phyloP scores from a whole-genome alignment of 2,888 invertebrate genomes.

The Brachyptera putata region DNA sequence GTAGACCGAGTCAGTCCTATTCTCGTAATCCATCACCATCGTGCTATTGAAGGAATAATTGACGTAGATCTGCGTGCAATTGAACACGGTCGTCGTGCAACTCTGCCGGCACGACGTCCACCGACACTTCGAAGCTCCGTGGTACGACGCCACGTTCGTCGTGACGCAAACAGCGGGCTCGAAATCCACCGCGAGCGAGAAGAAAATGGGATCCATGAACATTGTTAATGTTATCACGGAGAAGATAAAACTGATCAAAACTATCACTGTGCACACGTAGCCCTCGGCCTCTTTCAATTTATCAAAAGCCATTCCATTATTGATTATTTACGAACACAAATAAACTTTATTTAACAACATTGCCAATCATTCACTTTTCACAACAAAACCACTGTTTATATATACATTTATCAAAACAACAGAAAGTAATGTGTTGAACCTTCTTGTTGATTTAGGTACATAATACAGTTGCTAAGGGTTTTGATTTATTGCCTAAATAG shows the following conservation, averaged over 20 bases:
- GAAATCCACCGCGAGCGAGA: conserved; percentile 35
- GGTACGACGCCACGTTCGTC: conserved; percentile 21
- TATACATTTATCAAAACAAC: too few relatives aligned
- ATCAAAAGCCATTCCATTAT: conserved; percentile 1
- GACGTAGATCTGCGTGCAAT: conserved; percentile 37
- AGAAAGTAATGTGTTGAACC: too few relatives aligned
- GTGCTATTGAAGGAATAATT: conserved; percentile 24
- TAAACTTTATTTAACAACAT: too few relatives aligned
- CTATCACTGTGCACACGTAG: conserved; percentile 32
- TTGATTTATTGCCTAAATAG: too few relatives aligned
- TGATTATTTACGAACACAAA: too few relatives aligned
- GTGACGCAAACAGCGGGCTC: conserved; percentile 33
- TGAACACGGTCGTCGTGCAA: conserved; percentile 39
- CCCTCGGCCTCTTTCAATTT: conserved; percentile 33
- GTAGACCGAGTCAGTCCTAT: too few relatives aligned
- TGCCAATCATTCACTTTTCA: too few relatives aligned
- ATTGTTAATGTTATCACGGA: conserved; percentile 31
- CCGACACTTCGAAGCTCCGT: conserved; percentile 39
- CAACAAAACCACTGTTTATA: too few relatives aligned
- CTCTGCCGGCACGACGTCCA: conserved; percentile 42
- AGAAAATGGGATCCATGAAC: conserved; percentile 39
- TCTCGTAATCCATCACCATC: too few relatives aligned
- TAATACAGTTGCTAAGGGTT: too few relatives aligned
- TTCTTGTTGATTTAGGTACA: too few relatives aligned
- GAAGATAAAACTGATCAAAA: conserved; percentile 31